Conservation (phyloP, 1,140 invertebrate genomes). For the Aphidius ervi region DNA sequence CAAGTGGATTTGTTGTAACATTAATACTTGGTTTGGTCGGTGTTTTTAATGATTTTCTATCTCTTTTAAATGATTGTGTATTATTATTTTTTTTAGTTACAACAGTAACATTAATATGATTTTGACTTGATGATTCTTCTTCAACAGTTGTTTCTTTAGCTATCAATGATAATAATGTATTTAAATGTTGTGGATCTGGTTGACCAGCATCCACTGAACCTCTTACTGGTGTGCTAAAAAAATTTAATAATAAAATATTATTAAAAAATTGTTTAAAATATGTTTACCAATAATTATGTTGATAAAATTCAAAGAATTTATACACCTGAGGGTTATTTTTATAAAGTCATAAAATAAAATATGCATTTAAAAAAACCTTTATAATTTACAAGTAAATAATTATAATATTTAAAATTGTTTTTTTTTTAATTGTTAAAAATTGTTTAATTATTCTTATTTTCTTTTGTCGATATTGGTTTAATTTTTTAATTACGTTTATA, state of each 20-base stretch:
- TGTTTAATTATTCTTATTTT: too few relatives aligned
- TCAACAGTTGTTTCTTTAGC: constrained; percentile 30
- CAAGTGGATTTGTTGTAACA: constrained; percentile 62
- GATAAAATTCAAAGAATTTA: not conserved
- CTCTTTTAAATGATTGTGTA: constrained; percentile 23
- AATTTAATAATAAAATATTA: not conserved
- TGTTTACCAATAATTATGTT: not conserved
- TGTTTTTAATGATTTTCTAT: constrained; percentile 27
- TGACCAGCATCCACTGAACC: constrained; percentile 51
- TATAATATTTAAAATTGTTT: too few relatives aligned
- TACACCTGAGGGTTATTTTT: too few relatives aligned
- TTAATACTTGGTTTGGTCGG: constrained; percentile 55
- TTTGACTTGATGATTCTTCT: constrained; percentile 6
- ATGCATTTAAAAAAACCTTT: too few relatives aligned
- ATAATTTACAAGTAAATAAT: too few relatives aligned
- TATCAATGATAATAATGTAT: constrained; percentile 37
- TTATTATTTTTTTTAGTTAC: constrained; percentile 13
- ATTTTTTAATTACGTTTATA: too few relatives aligned
- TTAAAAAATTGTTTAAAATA: not conserved
- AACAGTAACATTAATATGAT: constrained; percentile 7
- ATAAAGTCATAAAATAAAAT: too few relatives aligned
- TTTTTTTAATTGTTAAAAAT: too few relatives aligned
- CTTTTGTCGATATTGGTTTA: too few relatives aligned
- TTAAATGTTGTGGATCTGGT: constrained; percentile 38
- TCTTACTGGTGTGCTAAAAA: constrained; percentile 45